phyloP scores from a whole-genome alignment of 2,888 invertebrate species.

The Drosophila barbarae region DNA sequence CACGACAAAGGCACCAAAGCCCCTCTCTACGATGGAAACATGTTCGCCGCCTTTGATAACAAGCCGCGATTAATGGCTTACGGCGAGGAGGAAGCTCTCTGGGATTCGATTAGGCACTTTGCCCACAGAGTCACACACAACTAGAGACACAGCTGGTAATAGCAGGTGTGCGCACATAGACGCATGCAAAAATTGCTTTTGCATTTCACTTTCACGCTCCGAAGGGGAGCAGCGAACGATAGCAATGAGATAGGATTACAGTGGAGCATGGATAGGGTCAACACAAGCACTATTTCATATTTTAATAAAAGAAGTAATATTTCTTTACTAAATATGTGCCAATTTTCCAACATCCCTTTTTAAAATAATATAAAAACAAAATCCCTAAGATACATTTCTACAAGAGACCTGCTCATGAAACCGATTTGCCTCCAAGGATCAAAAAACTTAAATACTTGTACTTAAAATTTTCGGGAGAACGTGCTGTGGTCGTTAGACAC shows the following conservation, averaged over 20 bases:
- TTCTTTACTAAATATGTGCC: too few relatives aligned
- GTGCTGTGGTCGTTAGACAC: conserved; percentile 6
- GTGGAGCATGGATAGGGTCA: not conserved
- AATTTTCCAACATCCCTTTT: too few relatives aligned
- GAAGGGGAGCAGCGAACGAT: conserved; percentile 24
- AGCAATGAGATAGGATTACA: conserved; percentile 10
- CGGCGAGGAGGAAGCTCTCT: conserved; percentile 31
- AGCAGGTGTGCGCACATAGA: conserved; percentile 23
- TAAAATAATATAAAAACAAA: too few relatives aligned
- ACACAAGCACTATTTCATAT: not conserved
- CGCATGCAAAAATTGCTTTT: conserved; percentile 36
- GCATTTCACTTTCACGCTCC: conserved; percentile 55
- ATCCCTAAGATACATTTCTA: too few relatives aligned
- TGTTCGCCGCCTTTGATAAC: conserved; percentile 37
- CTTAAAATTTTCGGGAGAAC: not conserved
- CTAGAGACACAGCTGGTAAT: conserved; percentile 8
- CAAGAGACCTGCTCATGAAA: too few relatives aligned
- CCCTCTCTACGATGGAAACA: conserved; percentile 12
- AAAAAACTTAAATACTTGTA: not conserved
- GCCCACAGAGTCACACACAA: not conserved
- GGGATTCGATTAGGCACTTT: conserved; percentile 35
- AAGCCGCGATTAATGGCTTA: conserved; percentile 39
- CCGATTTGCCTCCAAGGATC: not conserved
- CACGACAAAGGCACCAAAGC: conserved; percentile 15
- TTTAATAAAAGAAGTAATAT: too few relatives aligned